phyloP scores from a whole-genome alignment of 2,888 invertebrate species.

The Polylopha cassiicola region DNA sequence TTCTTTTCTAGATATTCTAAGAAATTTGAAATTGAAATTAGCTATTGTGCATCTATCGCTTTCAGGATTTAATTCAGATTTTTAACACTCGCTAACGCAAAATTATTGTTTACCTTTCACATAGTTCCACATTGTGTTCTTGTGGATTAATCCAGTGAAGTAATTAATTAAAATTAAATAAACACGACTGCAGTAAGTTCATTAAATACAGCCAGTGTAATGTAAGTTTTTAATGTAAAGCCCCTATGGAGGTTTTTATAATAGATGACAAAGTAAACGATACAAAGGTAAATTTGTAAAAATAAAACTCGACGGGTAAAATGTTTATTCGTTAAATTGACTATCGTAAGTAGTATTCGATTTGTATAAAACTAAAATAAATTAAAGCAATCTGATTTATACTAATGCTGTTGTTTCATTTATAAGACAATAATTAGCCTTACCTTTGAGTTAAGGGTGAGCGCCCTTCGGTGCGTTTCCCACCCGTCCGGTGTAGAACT shows the following conservation, averaged over 20 bases:
- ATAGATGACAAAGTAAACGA: conserved; percentile 62
- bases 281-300: conserved; percentile 76
- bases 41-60: too few species aligned
- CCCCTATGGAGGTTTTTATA: conserved; percentile 77
- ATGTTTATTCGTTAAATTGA: conserved; percentile 75
- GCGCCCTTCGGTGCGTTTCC: too few species aligned
- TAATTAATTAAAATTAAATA: conserved; percentile 55
- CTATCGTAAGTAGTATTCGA: conserved; percentile 76
- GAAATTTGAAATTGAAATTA: too few species aligned
- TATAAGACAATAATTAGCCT: conserved; percentile 4
- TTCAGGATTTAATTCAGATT: too few species aligned
- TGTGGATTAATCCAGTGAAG: conserved; percentile 60
- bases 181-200: conserved; percentile 67
- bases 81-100: conserved; percentile 9
- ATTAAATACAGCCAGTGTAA: conserved; percentile 61
- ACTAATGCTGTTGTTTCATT: conserved; percentile 62
- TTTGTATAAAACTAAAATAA: conserved; percentile 77
- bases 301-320: conserved; percentile 70
- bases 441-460: too few species aligned
- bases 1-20: too few species aligned
- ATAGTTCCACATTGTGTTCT: conserved; percentile 62
- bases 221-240: conserved; percentile 72
- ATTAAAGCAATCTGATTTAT: conserved; percentile 79
- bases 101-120: conserved; percentile 38
- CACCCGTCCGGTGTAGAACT: too few species aligned